Conservation (phyloP, 2,113 vertebrate genomes). For the Xyliphius kryptos region DNA sequence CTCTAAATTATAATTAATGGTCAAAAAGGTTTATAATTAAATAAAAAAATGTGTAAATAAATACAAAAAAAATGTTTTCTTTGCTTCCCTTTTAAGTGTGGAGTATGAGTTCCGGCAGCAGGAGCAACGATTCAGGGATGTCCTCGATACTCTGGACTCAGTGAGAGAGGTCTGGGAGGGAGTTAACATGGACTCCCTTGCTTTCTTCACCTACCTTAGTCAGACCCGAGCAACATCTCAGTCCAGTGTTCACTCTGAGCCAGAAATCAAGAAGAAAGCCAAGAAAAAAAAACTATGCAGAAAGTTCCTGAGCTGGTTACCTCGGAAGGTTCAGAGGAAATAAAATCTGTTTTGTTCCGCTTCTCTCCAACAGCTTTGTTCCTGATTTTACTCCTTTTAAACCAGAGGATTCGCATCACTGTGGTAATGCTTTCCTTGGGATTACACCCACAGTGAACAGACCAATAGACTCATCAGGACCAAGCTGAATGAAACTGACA, state of each 20-base stretch:
- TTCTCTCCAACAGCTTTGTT: background rate
- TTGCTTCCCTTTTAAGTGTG: conserved; percentile 63
- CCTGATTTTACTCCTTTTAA: too few relatives aligned
- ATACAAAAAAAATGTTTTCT: too few relatives aligned
- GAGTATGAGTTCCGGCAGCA: conserved; percentile 95
- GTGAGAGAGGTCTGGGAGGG: conserved; percentile 22
- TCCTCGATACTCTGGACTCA: conserved; percentile 60
- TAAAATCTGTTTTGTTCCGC: conserved; percentile 34
- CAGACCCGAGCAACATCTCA: conserved; percentile 49
- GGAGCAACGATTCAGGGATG: conserved; percentile 78
- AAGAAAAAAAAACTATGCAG: conserved; percentile 66
- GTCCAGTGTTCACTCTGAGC: conserved; percentile 47
- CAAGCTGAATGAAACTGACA: too few relatives aligned
- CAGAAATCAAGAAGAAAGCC: conserved; percentile 53
- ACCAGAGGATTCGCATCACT: background rate
- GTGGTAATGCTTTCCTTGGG: background rate
- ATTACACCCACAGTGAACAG: background rate
- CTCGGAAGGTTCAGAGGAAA: conserved; percentile 53
- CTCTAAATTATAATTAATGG: too few relatives aligned
- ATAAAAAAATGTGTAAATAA: too few relatives aligned
- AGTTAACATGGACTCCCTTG: conserved; percentile 41
- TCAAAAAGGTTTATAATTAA: too few relatives aligned
- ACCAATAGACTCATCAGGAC: background rate
- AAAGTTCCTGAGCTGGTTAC: conserved; percentile 60
- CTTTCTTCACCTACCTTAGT: conserved; percentile 32